A percentile compares a stretch with the other conserved stretches of the same genome.
Conservation (phyloP, 2,888 invertebrate species). For the Sycophila texana region DNA sequence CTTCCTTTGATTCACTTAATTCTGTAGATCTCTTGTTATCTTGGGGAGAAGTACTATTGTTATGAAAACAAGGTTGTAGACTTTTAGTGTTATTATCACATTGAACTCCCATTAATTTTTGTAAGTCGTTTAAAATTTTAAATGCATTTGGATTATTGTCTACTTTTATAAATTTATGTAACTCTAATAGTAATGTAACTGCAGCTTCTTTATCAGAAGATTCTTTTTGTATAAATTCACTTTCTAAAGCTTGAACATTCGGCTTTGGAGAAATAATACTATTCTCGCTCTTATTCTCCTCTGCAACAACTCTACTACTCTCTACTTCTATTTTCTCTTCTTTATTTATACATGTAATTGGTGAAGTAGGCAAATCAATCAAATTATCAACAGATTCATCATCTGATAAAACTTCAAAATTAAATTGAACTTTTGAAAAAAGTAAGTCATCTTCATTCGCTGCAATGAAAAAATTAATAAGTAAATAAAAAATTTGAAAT, state of each 20-base stretch:
- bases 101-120: slow-evolving; percentile 67
- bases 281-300: not conserved
- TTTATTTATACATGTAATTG: slow-evolving; percentile 41
- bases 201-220: slow-evolving; percentile 64
- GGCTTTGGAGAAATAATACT: slow-evolving; percentile 43
- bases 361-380: slow-evolving; percentile 67
- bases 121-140: slow-evolving; percentile 68
- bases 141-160: slow-evolving; percentile 67
- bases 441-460: slow-evolving; percentile 64
- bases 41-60: slow-evolving; percentile 57
- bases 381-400: slow-evolving; percentile 67
- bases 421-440: slow-evolving; percentile 62
- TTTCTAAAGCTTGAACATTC: slow-evolving; percentile 61
- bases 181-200: slow-evolving; percentile 65
- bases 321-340: not conserved
- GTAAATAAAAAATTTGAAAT: not conserved
- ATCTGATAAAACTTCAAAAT: slow-evolving; percentile 67
- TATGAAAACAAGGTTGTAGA: slow-evolving; percentile 62
- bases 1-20: slow-evolving; percentile 8
- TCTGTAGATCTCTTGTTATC: slow-evolving; percentile 30
- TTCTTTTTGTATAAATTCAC: slow-evolving; percentile 61
- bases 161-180: slow-evolving; percentile 68
- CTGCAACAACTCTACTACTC: not conserved
- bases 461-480: slow-evolving; percentile 24
- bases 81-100: slow-evolving; percentile 67